Conservation (phyloP, 2,888 invertebrate genomes). For the Sphinx pinastri region DNA sequence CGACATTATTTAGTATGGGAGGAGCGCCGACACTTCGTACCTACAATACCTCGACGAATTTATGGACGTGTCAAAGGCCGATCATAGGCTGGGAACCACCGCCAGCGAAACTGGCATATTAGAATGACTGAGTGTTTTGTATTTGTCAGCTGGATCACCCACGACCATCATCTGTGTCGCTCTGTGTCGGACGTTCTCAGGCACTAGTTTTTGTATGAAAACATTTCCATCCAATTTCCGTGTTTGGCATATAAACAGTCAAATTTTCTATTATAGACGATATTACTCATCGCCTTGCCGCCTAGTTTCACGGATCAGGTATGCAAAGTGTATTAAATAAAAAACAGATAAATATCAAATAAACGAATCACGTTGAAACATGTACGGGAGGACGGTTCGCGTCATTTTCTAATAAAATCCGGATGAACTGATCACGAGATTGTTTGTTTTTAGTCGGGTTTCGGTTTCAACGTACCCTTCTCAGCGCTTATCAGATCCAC, state of each 20-base stretch:
- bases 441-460: slow-evolving; percentile 74
- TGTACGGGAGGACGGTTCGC: slow-evolving; percentile 65
- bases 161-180: slow-evolving; percentile 27
- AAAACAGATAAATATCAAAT: slow-evolving; percentile 58
- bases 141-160: slow-evolving; percentile 46
- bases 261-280: slow-evolving; percentile 55
- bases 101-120: slow-evolving; percentile 53
- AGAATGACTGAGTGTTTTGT: slow-evolving; percentile 47
- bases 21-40: slow-evolving; percentile 66
- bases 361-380: slow-evolving; percentile 72
- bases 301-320: slow-evolving; percentile 61
- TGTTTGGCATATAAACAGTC: slow-evolving; percentile 57
- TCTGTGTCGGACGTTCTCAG: not conserved
- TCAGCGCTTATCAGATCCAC: slow-evolving; percentile 77
- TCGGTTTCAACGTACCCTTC: slow-evolving; percentile 79
- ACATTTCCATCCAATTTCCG: slow-evolving; percentile 46
- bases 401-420: slow-evolving; percentile 68
- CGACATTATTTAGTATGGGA: slow-evolving; percentile 75
- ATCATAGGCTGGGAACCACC: slow-evolving; percentile 66
- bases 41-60: slow-evolving; percentile 65
- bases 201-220: not conserved
- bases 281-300: slow-evolving; percentile 64
- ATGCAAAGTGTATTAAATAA: slow-evolving; percentile 69
- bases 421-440: slow-evolving; percentile 71
- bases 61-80: slow-evolving; percentile 71